Evolutionary conservation across 2,888 invertebrate species (phyloP).

Genomic region (Metellina segmentata): DNA sequence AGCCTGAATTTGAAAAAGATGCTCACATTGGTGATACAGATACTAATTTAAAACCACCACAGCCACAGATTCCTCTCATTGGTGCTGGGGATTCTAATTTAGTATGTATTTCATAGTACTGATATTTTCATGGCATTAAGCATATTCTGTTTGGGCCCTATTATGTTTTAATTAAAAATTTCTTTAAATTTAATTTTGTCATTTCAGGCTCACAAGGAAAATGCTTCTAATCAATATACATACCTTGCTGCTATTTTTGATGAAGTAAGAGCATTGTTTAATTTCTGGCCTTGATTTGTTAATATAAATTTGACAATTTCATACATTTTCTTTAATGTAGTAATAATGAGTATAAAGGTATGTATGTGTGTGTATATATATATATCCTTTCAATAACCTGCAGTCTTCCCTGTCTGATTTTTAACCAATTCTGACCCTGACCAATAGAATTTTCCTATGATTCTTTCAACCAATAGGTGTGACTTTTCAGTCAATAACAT

Average conservation of each 20-base stretch:
- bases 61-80: neutral
- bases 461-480: too few species aligned
- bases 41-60: neutral
- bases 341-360: too few species aligned
- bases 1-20: conserved; percentile 27
- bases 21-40: neutral
- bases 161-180: neutral
- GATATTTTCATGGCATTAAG: neutral
- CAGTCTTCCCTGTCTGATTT: too few species aligned
- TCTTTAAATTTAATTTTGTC: neutral
- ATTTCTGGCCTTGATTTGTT: too few species aligned
- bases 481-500: too few species aligned
- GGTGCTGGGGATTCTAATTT: neutral
- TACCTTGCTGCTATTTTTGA: conserved; percentile 57
- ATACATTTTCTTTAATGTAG: too few species aligned
- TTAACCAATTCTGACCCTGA: too few species aligned
- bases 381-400: too few species aligned
- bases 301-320: too few species aligned
- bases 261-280: conserved; percentile 43
- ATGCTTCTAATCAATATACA: conserved; percentile 25
- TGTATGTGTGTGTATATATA: too few species aligned
- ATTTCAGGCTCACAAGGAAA: conserved; percentile 22
- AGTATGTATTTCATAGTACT: neutral
- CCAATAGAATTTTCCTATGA: too few species aligned
- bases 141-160: neutral